Conservation (phyloP, 2,888 invertebrate genomes). For the Muschampia plurimacula region DNA sequence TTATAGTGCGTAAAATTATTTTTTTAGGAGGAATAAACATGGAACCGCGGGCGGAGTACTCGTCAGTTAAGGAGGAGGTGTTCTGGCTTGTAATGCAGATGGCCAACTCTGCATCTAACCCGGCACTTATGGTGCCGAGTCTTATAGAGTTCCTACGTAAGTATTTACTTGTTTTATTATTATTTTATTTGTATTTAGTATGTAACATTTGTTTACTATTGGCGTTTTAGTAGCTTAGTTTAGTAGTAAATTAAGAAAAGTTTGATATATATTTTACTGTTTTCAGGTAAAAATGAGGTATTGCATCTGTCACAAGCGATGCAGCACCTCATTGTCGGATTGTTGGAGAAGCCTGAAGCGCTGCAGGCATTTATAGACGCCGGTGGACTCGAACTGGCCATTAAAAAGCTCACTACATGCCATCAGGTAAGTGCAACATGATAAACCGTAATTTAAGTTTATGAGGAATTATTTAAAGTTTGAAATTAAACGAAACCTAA, state of each 20-base stretch:
- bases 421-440: constrained; percentile 79
- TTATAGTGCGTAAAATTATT: background rate
- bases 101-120: constrained; percentile 90
- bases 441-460: background rate
- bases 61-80: constrained; percentile 94
- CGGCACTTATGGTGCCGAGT: constrained; percentile 91
- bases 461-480: background rate
- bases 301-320: constrained; percentile 92
- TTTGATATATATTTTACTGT: background rate
- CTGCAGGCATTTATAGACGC: constrained; percentile 91
- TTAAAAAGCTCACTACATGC: constrained; percentile 91
- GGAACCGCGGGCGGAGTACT: constrained; percentile 84
- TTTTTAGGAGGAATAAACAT: constrained; percentile 49
- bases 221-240: background rate
- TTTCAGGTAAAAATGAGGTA: constrained; percentile 64
- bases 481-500: background rate
- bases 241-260: background rate
- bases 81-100: constrained; percentile 93
- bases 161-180: constrained; percentile 40
- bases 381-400: constrained; percentile 91
- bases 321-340: constrained; percentile 92
- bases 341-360: constrained; percentile 91
- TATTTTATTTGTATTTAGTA: too few species aligned
- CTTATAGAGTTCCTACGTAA: constrained; percentile 89
- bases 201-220: too few species aligned